A percentile compares a stretch with the other conserved stretches of the same genome.
Conservation (phyloP, 64 coral and sea anemone species). For the Catalaphyllia jardinei region DNA sequence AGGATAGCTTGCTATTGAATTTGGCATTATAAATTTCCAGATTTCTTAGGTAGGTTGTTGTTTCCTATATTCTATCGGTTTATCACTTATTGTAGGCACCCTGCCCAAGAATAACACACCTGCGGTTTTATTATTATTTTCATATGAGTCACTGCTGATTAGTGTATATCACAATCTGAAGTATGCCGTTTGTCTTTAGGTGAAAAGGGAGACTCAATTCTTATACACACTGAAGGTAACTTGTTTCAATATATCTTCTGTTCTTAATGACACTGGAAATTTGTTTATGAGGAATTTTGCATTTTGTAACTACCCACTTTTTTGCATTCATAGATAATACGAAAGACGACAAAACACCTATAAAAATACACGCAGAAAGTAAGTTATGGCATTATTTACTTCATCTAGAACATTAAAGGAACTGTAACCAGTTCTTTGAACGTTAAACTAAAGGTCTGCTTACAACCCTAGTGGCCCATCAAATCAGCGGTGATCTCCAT, state of each 20-base stretch:
- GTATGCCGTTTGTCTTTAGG: neutral
- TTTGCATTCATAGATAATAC: neutral
- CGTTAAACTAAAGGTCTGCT: no score
- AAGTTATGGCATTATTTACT: neutral
- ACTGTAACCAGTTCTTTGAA: no score
- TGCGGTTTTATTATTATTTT: no score
- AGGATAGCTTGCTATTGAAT: no score
- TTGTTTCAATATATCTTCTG: neutral
- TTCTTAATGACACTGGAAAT: neutral
- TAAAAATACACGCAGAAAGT: slow-evolving; percentile 11
- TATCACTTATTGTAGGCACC: no score
- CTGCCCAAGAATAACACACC: no score
- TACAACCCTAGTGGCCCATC: no score
- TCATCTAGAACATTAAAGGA: neutral
- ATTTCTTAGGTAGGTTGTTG: no score
- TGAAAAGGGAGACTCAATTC: slow-evolving; percentile 13
- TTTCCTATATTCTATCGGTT: no score
- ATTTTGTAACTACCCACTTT: neutral
- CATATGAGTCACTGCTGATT: neutral
- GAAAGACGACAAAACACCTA: neutral
- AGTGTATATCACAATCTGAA: neutral
- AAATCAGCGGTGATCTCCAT: no score
- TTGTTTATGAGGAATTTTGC: neutral
- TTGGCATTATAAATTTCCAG: no score
- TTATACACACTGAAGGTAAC: slow-evolving; percentile 23